phyloP scores from a whole-genome alignment of 1,140 invertebrate species.

The Drusus annulatus region DNA sequence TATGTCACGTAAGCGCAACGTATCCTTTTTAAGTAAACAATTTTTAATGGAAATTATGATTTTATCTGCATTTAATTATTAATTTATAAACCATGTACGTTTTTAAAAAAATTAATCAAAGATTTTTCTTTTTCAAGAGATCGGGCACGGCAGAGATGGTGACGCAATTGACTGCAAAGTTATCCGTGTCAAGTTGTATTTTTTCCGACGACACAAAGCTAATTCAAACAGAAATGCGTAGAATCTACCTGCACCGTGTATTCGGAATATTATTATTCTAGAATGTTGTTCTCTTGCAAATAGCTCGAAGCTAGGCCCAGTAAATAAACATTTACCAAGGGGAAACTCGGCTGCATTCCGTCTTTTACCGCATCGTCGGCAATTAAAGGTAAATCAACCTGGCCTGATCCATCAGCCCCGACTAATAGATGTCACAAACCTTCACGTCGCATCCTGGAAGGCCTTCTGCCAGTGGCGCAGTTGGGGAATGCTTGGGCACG shows the following conservation, averaged over 20 bases:
- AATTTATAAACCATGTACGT: no score
- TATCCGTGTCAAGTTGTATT: background rate
- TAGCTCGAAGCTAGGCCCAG: background rate
- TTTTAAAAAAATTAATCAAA: no score
- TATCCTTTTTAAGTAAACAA: no score
- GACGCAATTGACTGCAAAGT: no score
- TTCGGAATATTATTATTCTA: slow-evolving; percentile 16
- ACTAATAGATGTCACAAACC: slow-evolving; percentile 14
- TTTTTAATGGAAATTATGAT: no score
- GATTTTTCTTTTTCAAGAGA: no score
- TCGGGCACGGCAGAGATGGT: no score
- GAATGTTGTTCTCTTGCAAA: slow-evolving; percentile 20
- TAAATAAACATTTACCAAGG: slow-evolving; percentile 32
- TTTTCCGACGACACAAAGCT: background rate
- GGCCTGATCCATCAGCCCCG: slow-evolving; percentile 8
- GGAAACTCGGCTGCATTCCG: slow-evolving; percentile 27
- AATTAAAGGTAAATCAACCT: slow-evolving; percentile 26
- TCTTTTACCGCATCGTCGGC: slow-evolving; percentile 1
- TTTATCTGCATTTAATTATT: no score
- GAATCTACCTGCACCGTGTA: background rate
- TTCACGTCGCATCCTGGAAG: slow-evolving; percentile 17
- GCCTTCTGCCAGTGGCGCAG: background rate
- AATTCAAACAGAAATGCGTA: slow-evolving; percentile 19
- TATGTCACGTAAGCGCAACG: no score
- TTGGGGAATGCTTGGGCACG: background rate